Conservation (phyloP, 2,888 invertebrate genomes). For the Plebejus melissa region DNA sequence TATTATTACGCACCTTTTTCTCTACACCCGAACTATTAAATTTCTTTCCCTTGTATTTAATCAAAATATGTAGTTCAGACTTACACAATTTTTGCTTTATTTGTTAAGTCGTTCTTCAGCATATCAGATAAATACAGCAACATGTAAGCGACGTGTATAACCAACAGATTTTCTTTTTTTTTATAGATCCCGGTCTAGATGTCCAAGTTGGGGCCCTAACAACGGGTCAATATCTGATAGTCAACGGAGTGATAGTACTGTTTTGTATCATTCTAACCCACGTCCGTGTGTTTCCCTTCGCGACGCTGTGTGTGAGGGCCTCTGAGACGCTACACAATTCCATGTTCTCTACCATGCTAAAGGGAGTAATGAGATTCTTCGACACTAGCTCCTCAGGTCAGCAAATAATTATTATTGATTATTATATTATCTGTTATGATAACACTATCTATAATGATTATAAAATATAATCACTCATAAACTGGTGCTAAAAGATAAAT, state of each 20-base stretch:
- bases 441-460: neutral
- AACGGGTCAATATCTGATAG: conserved; percentile 76
- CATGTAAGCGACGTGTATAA: too few relatives aligned
- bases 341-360: conserved; percentile 81
- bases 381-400: conserved; percentile 87
- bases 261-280: conserved; percentile 77
- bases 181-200: conserved; percentile 55
- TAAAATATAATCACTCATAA: neutral
- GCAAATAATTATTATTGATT: neutral
- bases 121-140: too few relatives aligned
- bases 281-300: conserved; percentile 81
- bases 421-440: neutral
- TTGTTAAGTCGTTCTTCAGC: too few relatives aligned
- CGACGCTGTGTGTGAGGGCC: conserved; percentile 80
- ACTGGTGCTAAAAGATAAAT: neutral
- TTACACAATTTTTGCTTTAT: too few relatives aligned
- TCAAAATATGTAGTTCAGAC: too few relatives aligned
- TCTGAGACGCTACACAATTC: conserved; percentile 83
- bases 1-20: too few relatives aligned
- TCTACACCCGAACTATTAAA: neutral
- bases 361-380: conserved; percentile 83
- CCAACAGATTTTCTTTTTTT: conserved; percentile 46
- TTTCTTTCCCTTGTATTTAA: neutral
- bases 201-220: conserved; percentile 62
- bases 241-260: conserved; percentile 79